phyloP scores from a whole-genome alignment of 2,113 vertebrate species.

The Pardalotus punctatus region DNA sequence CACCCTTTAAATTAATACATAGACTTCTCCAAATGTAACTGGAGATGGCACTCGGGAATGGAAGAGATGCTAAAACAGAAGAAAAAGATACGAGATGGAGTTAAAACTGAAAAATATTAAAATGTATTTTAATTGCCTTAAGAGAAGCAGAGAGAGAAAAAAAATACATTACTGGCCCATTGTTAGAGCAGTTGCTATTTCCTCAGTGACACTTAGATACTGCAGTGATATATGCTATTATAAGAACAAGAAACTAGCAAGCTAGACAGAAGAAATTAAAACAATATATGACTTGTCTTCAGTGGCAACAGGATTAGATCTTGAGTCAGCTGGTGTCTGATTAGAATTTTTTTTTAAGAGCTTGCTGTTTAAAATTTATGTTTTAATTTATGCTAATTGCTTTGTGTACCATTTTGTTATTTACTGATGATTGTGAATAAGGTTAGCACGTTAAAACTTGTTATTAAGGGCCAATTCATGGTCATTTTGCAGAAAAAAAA shows the following conservation, averaged over 20 bases:
- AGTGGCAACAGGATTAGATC: not conserved
- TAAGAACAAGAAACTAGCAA: not conserved
- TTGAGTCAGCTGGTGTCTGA: not conserved
- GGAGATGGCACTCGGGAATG: not conserved
- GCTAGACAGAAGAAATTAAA: slow-evolving; percentile 10
- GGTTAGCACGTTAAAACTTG: not conserved
- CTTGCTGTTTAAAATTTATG: not conserved
- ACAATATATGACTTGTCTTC: not conserved
- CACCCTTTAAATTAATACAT: not conserved
- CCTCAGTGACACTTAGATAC: not conserved
- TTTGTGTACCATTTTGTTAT: not conserved
- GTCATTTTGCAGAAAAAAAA: not conserved
- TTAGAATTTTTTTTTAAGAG: not conserved
- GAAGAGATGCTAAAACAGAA: not conserved
- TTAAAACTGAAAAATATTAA: not conserved
- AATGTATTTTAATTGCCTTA: not conserved
- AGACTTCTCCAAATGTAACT: not conserved
- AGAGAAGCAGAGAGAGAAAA: not conserved
- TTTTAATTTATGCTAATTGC: slow-evolving; percentile 20
- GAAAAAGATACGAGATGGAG: not conserved
- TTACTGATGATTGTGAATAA: not conserved
- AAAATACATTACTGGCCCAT: not conserved
- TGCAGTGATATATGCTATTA: not conserved
- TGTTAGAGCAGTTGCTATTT: not conserved
- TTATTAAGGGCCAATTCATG: not conserved